phyloP scores from a whole-genome alignment of 2,888 invertebrate species.

The Cataglyphis albicans region DNA sequence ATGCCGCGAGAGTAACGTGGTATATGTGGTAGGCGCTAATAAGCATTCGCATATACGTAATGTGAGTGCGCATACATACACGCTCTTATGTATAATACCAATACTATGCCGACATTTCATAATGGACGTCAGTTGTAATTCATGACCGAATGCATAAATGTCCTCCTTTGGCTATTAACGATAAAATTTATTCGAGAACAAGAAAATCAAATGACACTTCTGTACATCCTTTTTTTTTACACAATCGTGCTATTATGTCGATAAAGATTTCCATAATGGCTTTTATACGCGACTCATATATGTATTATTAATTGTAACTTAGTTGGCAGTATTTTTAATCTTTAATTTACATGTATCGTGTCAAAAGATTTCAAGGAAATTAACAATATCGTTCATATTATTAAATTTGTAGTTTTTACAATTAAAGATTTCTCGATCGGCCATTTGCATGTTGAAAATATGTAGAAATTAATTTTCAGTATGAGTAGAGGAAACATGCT shows the following conservation, averaged over 20 bases:
- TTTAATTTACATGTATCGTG: neutral
- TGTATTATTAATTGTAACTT: slow-evolving; percentile 12
- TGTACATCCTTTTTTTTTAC: neutral
- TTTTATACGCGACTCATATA: neutral
- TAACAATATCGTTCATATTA: neutral
- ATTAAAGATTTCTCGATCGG: neutral
- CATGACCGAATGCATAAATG: slow-evolving; percentile 62
- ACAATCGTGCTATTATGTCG: neutral
- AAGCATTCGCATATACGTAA: slow-evolving; percentile 64
- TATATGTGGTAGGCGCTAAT: slow-evolving; percentile 68
- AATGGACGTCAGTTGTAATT: slow-evolving; percentile 71
- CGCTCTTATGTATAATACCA: slow-evolving; percentile 56
- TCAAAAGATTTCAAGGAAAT: neutral
- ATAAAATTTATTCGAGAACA: slow-evolving; percentile 56
- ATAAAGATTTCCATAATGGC: neutral
- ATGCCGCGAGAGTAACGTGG: slow-evolving; percentile 66
- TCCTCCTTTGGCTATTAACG: slow-evolving; percentile 61
- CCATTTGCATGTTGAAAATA: neutral
- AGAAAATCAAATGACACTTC: slow-evolving; percentile 51
- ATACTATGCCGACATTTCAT: slow-evolving; percentile 37
- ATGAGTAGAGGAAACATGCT: slow-evolving; percentile 5
- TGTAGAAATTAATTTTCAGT: slow-evolving; percentile 63
- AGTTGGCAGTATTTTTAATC: neutral
- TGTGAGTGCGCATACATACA: slow-evolving; percentile 20
- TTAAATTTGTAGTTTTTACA: neutral